These are phyloP conservation scores for Drosophila fuyamai DNA, from an alignment of 1,140 invertebrate genomes.

Conservation along the genomic window DNA sequence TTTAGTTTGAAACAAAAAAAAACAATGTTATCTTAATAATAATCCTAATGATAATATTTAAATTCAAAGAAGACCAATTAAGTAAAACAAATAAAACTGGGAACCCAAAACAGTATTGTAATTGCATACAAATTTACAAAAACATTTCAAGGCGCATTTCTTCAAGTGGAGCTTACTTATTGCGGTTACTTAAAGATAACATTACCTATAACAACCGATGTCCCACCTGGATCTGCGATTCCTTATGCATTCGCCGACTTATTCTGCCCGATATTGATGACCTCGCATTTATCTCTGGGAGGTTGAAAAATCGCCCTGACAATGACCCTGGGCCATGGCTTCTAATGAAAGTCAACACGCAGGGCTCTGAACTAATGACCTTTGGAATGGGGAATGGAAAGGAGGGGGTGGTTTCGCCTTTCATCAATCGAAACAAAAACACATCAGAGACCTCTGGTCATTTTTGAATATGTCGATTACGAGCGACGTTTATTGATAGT, in stretches of 20 bases:
- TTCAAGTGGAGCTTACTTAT: not conserved
- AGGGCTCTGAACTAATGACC: conserved; percentile 35
- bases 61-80: too few species aligned
- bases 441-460: not conserved
- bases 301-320: conserved; percentile 44
- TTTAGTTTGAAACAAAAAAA: too few species aligned
- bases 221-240: conserved; percentile 16
- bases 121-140: too few species aligned
- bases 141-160: too few species aligned
- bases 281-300: conserved; percentile 47
- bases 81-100: too few species aligned
- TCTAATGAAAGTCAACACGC: conserved; percentile 67
- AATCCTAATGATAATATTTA: too few species aligned
- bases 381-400: too few species aligned
- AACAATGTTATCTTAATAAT: too few species aligned
- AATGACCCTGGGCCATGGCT: conserved; percentile 32
- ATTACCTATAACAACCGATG: not conserved
- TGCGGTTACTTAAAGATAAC: not conserved
- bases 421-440: conserved; percentile 25
- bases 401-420: conserved; percentile 14
- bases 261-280: conserved; percentile 54
- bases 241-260: conserved; percentile 19
- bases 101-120: too few species aligned
- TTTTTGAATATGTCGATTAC: conserved; percentile 43
- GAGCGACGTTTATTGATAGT: conserved; percentile 37